A percentile compares a stretch with the other conserved stretches of the same genome.
phyloP scores from a whole-genome alignment of 2,888 invertebrate species.

The Pinctada fucata region DNA sequence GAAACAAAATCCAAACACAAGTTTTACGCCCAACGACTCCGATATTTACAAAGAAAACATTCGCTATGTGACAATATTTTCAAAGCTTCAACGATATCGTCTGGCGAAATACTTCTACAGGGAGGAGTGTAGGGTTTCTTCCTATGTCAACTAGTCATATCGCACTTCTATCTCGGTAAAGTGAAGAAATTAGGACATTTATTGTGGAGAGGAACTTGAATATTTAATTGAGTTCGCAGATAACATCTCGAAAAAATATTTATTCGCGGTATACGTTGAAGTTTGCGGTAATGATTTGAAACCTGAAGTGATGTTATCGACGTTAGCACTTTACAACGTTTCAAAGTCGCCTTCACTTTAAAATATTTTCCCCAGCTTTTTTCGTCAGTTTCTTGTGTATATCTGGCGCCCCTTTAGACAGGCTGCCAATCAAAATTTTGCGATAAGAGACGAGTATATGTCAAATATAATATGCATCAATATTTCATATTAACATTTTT shows the following conservation, averaged over 20 bases:
- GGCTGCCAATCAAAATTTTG: background rate
- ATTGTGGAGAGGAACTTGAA: background rate
- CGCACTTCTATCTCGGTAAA: background rate
- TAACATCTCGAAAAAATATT: background rate
- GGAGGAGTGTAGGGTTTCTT: background rate
- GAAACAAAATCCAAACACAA: background rate
- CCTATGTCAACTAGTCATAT: background rate
- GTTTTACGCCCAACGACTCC: constrained; percentile 17
- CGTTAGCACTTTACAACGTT: background rate
- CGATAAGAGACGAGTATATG: too few species aligned
- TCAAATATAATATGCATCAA: too few species aligned
- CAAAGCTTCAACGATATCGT: constrained; percentile 28
- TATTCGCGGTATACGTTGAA: too few species aligned
- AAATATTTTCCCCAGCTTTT: background rate
- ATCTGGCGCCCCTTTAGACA: background rate
- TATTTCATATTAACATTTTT: too few species aligned
- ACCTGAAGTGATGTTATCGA: background rate
- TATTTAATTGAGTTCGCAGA: background rate
- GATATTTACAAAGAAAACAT: constrained; percentile 37
- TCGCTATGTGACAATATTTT: constrained; percentile 26
- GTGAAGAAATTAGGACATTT: background rate
- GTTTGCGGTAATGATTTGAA: background rate
- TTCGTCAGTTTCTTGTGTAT: background rate
- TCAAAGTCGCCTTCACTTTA: background rate
- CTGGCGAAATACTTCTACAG: constrained; percentile 8